These are phyloP conservation scores for Bicyclus anynana DNA, from an alignment of 1,140 invertebrate genomes.

Conservation along the genomic window DNA sequence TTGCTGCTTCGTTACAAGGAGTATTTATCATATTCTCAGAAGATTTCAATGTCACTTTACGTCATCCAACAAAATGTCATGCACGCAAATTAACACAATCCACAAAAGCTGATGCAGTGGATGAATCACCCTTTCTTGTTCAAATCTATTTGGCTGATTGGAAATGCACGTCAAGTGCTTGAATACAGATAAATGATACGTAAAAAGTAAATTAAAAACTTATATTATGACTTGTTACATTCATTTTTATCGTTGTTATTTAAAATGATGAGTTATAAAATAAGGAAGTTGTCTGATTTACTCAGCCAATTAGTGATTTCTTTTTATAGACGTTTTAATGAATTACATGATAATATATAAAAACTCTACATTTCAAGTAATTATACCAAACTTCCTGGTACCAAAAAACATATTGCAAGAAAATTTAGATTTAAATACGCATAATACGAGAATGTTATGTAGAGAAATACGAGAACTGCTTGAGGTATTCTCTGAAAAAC, in stretches of 20 bases:
- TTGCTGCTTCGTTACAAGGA: background rate
- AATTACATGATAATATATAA: too few relatives aligned
- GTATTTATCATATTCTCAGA: conserved; percentile 5
- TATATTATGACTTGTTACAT: background rate
- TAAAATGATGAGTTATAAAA: background rate
- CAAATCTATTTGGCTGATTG: conserved; percentile 18
- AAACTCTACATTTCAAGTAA: too few relatives aligned
- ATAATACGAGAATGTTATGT: too few relatives aligned
- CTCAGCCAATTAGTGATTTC: too few relatives aligned
- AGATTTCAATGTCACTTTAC: conserved; percentile 7
- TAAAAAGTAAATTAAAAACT: background rate
- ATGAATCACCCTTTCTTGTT: conserved; percentile 22
- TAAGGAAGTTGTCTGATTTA: too few relatives aligned
- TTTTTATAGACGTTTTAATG: too few relatives aligned
- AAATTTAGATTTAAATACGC: too few relatives aligned
- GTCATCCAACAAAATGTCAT: conserved; percentile 1
- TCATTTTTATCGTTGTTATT: background rate
- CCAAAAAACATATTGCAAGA: too few relatives aligned
- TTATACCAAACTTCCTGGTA: too few relatives aligned
- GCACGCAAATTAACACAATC: conserved; percentile 12
- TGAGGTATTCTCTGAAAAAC: too few relatives aligned
- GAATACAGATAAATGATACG: conserved; percentile 6
- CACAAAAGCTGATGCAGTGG: background rate
- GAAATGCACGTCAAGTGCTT: conserved; percentile 19
- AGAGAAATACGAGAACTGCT: too few relatives aligned